Evolutionary conservation across 2,797 vertebrate species (phyloP).

Genomic region (Oreonectes daqikongensis): DNA sequence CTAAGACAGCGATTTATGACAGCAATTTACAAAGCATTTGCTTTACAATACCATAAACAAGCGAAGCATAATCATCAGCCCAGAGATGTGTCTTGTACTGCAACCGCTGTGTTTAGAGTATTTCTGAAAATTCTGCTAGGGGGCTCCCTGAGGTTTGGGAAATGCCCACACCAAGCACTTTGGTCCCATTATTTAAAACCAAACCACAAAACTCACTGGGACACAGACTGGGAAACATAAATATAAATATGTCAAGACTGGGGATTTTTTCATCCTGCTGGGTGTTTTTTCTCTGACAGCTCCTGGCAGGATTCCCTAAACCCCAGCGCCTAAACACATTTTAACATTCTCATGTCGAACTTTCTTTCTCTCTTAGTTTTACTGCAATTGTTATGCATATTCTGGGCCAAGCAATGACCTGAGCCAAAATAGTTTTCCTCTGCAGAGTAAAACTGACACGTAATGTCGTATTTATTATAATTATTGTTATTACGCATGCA

Average conservation of each 20-base stretch:
- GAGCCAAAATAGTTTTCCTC: conserved; percentile 35
- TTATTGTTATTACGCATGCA: conserved; percentile 41
- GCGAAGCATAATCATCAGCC: conserved; percentile 32
- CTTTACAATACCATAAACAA: conserved; percentile 58
- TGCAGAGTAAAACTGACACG: conserved; percentile 51
- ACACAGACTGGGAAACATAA: conserved; percentile 65
- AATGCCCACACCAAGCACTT: conserved; percentile 60
- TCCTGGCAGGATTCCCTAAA: conserved; percentile 61
- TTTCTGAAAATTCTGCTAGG: conserved; percentile 60
- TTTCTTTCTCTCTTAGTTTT: conserved; percentile 34
- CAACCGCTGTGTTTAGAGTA: conserved; percentile 47
- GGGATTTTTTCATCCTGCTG: conserved; percentile 41
- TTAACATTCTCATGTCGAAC: conserved; percentile 49
- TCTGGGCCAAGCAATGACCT: conserved; percentile 35
- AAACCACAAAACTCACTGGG: conserved; percentile 65
- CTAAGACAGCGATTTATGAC: not conserved
- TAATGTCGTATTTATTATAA: conserved; percentile 53
- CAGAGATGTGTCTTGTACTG: conserved; percentile 44
- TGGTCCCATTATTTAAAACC: conserved; percentile 63
- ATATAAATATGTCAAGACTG: conserved; percentile 55
- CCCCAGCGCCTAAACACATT: conserved; percentile 53
- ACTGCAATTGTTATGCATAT: conserved; percentile 39
- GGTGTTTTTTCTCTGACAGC: conserved; percentile 54
- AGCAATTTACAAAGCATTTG: conserved; percentile 33
- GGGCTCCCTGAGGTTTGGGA: conserved; percentile 57